These are phyloP conservation scores for Ceratina calcarata DNA, from an alignment of 1,140 invertebrate genomes.

Conservation along the genomic window DNA sequence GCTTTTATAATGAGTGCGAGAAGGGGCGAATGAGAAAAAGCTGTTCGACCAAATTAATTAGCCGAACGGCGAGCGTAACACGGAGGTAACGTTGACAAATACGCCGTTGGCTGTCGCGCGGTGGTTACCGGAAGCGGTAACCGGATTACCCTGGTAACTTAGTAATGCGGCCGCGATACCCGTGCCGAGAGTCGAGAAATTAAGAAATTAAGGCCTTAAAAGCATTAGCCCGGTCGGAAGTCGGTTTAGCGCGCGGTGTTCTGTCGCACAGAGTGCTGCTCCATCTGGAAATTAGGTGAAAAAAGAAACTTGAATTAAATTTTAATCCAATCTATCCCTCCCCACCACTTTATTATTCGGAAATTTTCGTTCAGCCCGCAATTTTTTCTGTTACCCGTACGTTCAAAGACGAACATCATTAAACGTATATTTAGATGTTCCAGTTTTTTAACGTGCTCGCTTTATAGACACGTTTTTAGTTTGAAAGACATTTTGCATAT, in stretches of 20 bases:
- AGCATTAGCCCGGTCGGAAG: slow-evolving; percentile 55
- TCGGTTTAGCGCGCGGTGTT: slow-evolving; percentile 31
- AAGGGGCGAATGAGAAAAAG: slow-evolving; percentile 22
- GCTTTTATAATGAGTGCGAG: neutral
- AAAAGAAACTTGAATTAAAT: slow-evolving; percentile 65
- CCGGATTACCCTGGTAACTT: slow-evolving; percentile 60
- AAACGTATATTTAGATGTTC: too few relatives aligned
- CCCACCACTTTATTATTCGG: slow-evolving; percentile 26
- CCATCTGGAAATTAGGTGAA: slow-evolving; percentile 11
- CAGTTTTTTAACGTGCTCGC: too few relatives aligned
- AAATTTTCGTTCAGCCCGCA: slow-evolving; percentile 30
- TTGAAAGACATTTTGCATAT: too few relatives aligned
- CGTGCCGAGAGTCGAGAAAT: slow-evolving; percentile 62
- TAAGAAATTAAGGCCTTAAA: slow-evolving; percentile 72
- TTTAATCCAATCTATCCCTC: slow-evolving; percentile 64
- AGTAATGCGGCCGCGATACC: slow-evolving; percentile 60
- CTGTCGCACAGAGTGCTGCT: slow-evolving; percentile 32
- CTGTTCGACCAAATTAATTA: slow-evolving; percentile 51
- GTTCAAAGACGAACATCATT: too few relatives aligned
- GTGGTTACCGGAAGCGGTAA: slow-evolving; percentile 56
- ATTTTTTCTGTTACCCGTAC: too few relatives aligned
- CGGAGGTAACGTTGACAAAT: slow-evolving; percentile 59
- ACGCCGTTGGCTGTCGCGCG: slow-evolving; percentile 21
- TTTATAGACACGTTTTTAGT: too few relatives aligned
- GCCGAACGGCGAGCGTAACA: slow-evolving; percentile 45